A percentile compares a stretch with the other conserved stretches of the same genome.
These are phyloP conservation scores for Xestia ashworthii DNA, from an alignment of 2,888 invertebrate species.

Conservation along the genomic window DNA sequence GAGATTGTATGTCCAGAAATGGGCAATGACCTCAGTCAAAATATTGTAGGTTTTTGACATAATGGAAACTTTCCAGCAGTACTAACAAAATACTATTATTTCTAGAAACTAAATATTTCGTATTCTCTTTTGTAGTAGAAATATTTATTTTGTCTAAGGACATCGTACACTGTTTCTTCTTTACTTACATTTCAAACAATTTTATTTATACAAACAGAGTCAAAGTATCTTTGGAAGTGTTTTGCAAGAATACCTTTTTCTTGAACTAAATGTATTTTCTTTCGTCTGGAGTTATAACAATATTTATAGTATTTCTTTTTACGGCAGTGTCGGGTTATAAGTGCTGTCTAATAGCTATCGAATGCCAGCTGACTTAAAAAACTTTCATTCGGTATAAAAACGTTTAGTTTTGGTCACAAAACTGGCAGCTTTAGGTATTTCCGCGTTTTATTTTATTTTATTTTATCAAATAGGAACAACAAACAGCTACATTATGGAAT, in stretches of 20 bases:
- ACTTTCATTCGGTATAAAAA: slow-evolving; percentile 24
- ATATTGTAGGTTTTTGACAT: not conserved
- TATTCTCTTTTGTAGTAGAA: not conserved
- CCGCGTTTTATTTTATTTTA: no score
- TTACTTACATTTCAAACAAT: slow-evolving; percentile 12
- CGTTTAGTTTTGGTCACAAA: slow-evolving; percentile 13
- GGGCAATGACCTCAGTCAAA: no score
- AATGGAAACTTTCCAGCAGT: not conserved
- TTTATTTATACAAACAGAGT: slow-evolving; percentile 21
- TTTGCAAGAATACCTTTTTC: slow-evolving; percentile 21
- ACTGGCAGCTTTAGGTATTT: not conserved
- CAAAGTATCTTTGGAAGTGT: slow-evolving; percentile 17
- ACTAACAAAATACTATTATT: not conserved
- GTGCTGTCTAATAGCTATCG: slow-evolving; percentile 27
- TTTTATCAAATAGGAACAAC: no score
- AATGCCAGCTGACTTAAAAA: slow-evolving; percentile 26
- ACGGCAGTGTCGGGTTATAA: slow-evolving; percentile 24
- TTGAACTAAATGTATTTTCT: slow-evolving; percentile 7
- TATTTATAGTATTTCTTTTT: slow-evolving; percentile 16
- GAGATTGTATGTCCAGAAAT: not conserved
- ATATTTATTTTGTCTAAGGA: slow-evolving; percentile 17
- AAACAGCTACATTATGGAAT: no score
- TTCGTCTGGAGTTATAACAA: slow-evolving; percentile 9
- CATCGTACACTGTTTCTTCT: not conserved
- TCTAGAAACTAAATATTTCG: slow-evolving; percentile 5